Base-by-base conservation (phyloP, 2,113 vertebrate species). In the Ammodytes dubius region DNA sequence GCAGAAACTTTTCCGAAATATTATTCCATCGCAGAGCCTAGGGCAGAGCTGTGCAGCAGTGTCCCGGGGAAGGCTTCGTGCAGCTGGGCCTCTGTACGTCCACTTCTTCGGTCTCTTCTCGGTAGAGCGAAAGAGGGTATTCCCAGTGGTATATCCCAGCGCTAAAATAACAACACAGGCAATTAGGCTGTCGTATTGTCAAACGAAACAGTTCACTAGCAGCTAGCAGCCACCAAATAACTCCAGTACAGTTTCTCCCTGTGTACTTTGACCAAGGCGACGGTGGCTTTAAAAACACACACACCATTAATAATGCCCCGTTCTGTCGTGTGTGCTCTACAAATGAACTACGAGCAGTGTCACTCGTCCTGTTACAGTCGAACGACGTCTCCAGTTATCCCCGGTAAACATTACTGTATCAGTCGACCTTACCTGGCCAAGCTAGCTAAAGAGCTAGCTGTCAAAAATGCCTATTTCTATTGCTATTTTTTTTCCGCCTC, bases 381-480 rank as follows among this genome's bases (percentile, higher is more conserved):
- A 1, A 6, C 46, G 12, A 66, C 19, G 66, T 35, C 65, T 61
- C 19, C 40, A 9, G 40, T 40, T 72, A 57, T 46, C 61, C 39
- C 46, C 57, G 1, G 49, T 1, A 54, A 77, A 50, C 35, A 11
- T 4, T 15, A n/a, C 49, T 0, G 13, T 35, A 7, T n/a, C 46
- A 12, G 5, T 69, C 60, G 60, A 84, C 61, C 68, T 63, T 82
- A 91, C 87, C 88, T 88, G 82, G 6, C 42, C 61, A 46, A 67
- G 84, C 75, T 92, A 90, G 75, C 79, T 66, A 13, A 42, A 46
- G 47, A 54, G 88, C 84, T 90, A 91, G 75, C 88, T 93, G 90
- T 88, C 90, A 93, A 88, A 90, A 78, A 78, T 77, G 37, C 56
- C 13, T 60, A 83, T 87, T 88, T 86, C 68, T 63, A 7, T 79